These are phyloP conservation scores for Podabrus alpinus DNA, from an alignment of 2,888 invertebrate genomes.

Conservation along the genomic window DNA sequence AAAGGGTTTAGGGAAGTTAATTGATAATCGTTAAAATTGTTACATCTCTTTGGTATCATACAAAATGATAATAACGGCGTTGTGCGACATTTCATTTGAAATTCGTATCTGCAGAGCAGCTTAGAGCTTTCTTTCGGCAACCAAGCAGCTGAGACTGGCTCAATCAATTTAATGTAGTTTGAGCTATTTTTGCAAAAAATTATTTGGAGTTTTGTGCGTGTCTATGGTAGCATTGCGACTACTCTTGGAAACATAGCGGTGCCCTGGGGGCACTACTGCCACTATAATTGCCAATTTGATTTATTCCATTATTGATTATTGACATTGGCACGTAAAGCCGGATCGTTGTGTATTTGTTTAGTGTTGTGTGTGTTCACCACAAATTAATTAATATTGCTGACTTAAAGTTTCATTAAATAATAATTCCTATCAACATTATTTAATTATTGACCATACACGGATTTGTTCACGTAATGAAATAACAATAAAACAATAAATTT, in stretches of 20 bases:
- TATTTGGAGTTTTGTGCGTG: background rate
- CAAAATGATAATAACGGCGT: no score
- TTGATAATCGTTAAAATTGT: background rate
- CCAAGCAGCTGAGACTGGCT: background rate
- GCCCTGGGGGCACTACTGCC: slow-evolving; percentile 17
- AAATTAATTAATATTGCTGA: background rate
- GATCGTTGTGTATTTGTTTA: slow-evolving; percentile 19
- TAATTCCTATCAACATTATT: background rate
- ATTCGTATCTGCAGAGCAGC: background rate
- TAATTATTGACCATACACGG: background rate
- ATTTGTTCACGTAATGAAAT: background rate
- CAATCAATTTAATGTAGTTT: slow-evolving; percentile 2
- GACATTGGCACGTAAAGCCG: slow-evolving; percentile 20
- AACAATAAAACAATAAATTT: background rate
- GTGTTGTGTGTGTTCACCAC: slow-evolving; percentile 12
- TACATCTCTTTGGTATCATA: background rate
- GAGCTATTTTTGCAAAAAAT: slow-evolving; percentile 1
- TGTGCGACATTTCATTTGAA: background rate
- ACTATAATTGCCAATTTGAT: slow-evolving; percentile 28
- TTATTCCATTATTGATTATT: slow-evolving; percentile 28
- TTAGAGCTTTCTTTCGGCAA: background rate
- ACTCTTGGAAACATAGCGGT: slow-evolving; percentile 16
- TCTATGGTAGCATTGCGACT: background rate
- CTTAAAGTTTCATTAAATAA: background rate
- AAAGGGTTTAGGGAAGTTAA: background rate